Conservation (phyloP, 2,797 vertebrate genomes). For the Phylloscopus collybita region DNA sequence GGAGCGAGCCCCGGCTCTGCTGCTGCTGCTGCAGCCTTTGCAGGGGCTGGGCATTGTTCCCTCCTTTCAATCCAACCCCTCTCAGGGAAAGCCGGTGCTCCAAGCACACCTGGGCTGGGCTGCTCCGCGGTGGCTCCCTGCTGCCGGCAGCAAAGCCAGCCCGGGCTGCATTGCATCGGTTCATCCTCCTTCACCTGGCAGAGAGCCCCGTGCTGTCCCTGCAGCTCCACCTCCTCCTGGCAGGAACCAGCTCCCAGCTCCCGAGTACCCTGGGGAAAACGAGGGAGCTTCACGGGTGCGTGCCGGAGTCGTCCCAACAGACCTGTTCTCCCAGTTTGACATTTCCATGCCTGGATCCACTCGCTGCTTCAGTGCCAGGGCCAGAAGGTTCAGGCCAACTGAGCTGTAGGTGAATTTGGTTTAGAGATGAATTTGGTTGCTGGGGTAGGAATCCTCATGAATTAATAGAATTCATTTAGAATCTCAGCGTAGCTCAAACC, state of each 20-base stretch:
- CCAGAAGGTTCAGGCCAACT: not conserved
- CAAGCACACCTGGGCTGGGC: not conserved
- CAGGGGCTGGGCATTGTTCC: not conserved
- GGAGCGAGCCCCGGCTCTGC: not conserved
- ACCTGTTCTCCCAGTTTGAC: slow-evolving; percentile 34
- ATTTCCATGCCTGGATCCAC: not conserved
- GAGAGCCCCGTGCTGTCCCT: not conserved
- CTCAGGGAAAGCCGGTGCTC: not conserved
- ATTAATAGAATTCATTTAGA: not conserved
- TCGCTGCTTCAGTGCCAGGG: not conserved
- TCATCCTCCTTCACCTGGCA: not conserved
- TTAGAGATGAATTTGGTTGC: not conserved
- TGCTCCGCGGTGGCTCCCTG: fast-evolving
- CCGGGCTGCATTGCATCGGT: fast-evolving
- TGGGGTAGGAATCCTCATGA: not conserved
- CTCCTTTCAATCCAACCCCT: fast-evolving
- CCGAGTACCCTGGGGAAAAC: not conserved
- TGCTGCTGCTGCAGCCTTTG: not conserved
- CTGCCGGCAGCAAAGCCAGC: not conserved
- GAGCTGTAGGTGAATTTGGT: not conserved
- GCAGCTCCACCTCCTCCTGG: not conserved
- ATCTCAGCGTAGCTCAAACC: not conserved
- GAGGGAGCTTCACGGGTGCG: not conserved
- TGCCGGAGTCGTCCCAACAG: not conserved
- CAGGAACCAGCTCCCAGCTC: not conserved